These are phyloP conservation scores for Leuctra nigra DNA, from an alignment of 2,888 invertebrate genomes.

Conservation along the genomic window DNA sequence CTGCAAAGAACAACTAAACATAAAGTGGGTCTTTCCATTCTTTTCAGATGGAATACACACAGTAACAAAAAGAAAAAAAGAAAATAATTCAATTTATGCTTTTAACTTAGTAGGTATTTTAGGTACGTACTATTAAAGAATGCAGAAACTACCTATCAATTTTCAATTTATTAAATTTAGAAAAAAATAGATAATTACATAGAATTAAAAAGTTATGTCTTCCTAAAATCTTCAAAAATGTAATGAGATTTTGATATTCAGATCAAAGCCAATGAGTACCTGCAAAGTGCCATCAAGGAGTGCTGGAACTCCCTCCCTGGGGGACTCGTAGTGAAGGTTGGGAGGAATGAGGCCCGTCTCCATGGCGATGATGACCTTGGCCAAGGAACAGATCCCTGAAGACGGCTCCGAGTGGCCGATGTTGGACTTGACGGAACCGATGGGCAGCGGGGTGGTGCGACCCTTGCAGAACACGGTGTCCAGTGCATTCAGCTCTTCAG, in stretches of 20 bases:
- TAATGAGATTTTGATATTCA: background rate
- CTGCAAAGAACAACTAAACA: no score
- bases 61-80: no score
- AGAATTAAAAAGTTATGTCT: no score
- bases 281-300: constrained; percentile 40
- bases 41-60: no score
- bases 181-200: no score
- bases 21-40: no score
- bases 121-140: no score
- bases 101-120: no score
- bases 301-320: constrained; percentile 37
- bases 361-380: constrained; percentile 50
- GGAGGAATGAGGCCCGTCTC: constrained; percentile 47
- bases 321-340: constrained; percentile 47
- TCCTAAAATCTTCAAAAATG: no score
- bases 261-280: constrained; percentile 28
- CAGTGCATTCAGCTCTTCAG: constrained; percentile 57
- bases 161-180: no score
- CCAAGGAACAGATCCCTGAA: constrained; percentile 59
- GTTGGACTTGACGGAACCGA: constrained; percentile 90
- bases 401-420: constrained; percentile 89
- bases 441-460: constrained; percentile 49
- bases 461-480: constrained; percentile 49
- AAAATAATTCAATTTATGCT: no score
- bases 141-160: no score